phyloP scores from a whole-genome alignment of 2,888 invertebrate genomes.

The Busseola fusca region DNA sequence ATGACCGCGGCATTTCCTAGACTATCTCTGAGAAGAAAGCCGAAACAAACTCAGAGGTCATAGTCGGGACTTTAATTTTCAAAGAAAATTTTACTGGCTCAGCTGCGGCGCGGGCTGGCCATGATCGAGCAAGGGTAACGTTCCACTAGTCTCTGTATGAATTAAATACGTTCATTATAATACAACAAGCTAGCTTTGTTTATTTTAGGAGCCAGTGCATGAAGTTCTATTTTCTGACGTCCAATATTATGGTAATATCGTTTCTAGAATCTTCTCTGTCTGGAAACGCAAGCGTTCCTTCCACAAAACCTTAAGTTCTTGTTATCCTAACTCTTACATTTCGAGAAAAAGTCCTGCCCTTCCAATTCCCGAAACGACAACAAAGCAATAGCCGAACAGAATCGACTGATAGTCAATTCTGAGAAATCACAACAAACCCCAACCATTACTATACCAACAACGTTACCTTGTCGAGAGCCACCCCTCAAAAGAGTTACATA shows the following conservation, averaged over 20 bases:
- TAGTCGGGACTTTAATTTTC: too few relatives aligned
- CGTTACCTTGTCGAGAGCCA: slow-evolving; percentile 34
- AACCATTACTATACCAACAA: slow-evolving; percentile 7
- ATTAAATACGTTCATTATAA: too few relatives aligned
- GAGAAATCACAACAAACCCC: slow-evolving; percentile 2
- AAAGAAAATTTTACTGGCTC: too few relatives aligned
- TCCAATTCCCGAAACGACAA: background rate
- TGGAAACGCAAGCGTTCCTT: background rate
- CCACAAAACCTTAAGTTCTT: background rate
- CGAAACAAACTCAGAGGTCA: too few relatives aligned
- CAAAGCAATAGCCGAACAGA: background rate
- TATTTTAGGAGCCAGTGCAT: background rate
- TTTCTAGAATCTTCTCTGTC: background rate
- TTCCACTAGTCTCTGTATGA: too few relatives aligned
- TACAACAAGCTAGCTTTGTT: background rate
- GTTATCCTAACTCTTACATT: background rate
- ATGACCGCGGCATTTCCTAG: too few relatives aligned
- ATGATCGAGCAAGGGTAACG: too few relatives aligned
- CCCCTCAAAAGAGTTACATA: slow-evolving; percentile 29
- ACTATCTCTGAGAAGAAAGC: too few relatives aligned
- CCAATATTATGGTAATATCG: background rate
- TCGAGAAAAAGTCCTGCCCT: background rate
- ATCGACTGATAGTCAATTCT: background rate
- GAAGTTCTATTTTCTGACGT: background rate
- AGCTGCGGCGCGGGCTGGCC: too few relatives aligned